Evolutionary conservation across 2,113 vertebrate genomes (phyloP).

Genomic region (Varanus komodoensis): DNA sequence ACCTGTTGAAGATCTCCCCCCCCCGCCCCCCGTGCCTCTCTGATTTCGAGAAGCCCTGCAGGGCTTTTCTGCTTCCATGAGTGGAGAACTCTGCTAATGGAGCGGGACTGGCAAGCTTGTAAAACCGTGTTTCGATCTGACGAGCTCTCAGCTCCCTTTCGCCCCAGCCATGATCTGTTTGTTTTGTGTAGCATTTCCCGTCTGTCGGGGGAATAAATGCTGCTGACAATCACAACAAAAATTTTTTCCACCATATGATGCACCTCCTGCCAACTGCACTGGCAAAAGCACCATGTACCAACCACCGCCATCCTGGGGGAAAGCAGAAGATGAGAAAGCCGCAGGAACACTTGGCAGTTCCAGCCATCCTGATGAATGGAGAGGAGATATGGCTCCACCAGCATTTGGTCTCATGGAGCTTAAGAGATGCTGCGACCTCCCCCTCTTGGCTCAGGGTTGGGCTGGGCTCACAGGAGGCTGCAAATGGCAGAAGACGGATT

Average conservation of each 20-base stretch:
- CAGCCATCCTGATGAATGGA: neutral
- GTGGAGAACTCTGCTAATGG: slow-evolving; percentile 18
- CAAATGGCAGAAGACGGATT: too few species aligned
- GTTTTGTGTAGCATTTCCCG: slow-evolving; percentile 46
- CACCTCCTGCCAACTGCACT: neutral
- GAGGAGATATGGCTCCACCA: neutral
- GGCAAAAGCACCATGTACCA: neutral
- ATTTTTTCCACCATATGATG: rapidly evolving
- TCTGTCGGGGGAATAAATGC: slow-evolving; percentile 18
- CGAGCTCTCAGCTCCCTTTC: neutral
- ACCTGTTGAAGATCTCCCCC: neutral
- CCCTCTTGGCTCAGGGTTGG: too few species aligned
- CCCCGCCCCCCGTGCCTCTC: neutral
- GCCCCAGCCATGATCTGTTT: slow-evolving; percentile 31
- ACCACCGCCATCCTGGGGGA: rapidly evolving
- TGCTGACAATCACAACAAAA: neutral
- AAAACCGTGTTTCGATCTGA: slow-evolving; percentile 28
- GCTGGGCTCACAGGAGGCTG: too few species aligned
- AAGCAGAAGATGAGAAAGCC: neutral
- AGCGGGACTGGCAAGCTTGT: neutral
- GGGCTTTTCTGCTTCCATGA: neutral
- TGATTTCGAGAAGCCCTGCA: slow-evolving; percentile 1
- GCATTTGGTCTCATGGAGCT: too few species aligned
- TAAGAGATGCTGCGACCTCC: neutral
- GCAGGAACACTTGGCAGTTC: neutral